Conservation (phyloP, 2,113 vertebrate species). For the Grantiella picta region DNA sequence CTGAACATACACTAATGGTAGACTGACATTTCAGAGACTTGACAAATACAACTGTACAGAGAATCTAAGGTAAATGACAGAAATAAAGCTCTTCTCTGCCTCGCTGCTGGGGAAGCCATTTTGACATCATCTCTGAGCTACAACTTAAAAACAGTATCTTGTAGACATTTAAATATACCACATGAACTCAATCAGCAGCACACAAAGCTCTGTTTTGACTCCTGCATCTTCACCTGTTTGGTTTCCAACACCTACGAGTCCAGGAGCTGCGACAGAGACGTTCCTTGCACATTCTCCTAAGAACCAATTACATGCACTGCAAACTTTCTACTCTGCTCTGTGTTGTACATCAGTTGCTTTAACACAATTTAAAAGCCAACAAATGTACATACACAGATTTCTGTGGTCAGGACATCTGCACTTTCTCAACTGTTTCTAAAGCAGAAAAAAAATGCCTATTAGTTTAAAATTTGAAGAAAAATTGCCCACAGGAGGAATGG, state of each 20-base stretch:
- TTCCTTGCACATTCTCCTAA: background rate
- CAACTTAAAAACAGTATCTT: background rate
- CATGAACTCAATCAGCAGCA: background rate
- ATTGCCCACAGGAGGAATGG: conserved; percentile 76
- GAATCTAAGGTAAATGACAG: background rate
- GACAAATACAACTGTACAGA: background rate
- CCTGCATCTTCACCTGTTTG: conserved; percentile 55
- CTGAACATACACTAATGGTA: background rate
- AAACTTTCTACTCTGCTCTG: conserved; percentile 56
- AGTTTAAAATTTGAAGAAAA: conserved; percentile 82
- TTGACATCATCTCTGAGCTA: background rate
- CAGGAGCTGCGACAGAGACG: background rate
- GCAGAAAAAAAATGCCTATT: conserved; percentile 76
- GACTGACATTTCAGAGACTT: background rate
- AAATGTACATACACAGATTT: conserved; percentile 60
- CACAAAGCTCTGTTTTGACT: conserved; percentile 35
- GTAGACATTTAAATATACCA: background rate
- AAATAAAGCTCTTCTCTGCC: background rate
- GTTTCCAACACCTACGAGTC: background rate
- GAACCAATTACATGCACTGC: conserved; percentile 41
- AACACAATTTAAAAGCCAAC: conserved; percentile 36
- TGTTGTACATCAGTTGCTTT: conserved; percentile 24
- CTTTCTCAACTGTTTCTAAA: conserved; percentile 80
- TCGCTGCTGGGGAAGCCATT: background rate
- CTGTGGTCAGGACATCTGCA: conserved; percentile 74